phyloP scores from a whole-genome alignment of 2,888 invertebrate species.

The Chydorus sphaericus region DNA sequence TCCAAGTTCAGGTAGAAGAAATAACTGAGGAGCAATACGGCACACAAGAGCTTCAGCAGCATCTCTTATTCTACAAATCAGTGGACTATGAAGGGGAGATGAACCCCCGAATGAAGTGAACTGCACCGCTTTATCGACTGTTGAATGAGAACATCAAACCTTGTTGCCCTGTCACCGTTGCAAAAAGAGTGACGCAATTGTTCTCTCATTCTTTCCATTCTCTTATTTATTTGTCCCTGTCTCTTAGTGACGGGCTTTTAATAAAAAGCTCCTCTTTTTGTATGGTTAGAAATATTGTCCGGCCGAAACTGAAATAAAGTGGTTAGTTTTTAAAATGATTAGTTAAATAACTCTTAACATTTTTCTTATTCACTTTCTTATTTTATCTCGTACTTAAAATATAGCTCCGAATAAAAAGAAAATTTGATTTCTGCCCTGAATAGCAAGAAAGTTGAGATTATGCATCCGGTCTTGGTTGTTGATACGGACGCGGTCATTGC shows the following conservation, averaged over 20 bases:
- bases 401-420: no score
- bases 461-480: not conserved
- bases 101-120: not conserved
- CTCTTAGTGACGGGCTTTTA: not conserved
- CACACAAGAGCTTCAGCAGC: not conserved
- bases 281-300: not conserved
- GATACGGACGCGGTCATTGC: not conserved
- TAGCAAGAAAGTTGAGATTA: not conserved
- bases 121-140: not conserved
- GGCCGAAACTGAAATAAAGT: not conserved
- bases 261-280: not conserved
- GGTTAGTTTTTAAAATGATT: no score
- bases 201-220: not conserved
- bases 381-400: no score
- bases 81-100: not conserved
- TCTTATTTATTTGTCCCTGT: not conserved
- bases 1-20: not conserved
- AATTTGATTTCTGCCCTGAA: no score
- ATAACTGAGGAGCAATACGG: not conserved
- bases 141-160: not conserved
- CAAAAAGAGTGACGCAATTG: conserved; percentile 1
- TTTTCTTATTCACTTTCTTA: no score
- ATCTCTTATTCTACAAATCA: not conserved
- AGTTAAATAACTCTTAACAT: no score
- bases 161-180: not conserved